These are phyloP conservation scores for Cetonia aurata DNA, from an alignment of 2,888 invertebrate genomes.

Conservation along the genomic window DNA sequence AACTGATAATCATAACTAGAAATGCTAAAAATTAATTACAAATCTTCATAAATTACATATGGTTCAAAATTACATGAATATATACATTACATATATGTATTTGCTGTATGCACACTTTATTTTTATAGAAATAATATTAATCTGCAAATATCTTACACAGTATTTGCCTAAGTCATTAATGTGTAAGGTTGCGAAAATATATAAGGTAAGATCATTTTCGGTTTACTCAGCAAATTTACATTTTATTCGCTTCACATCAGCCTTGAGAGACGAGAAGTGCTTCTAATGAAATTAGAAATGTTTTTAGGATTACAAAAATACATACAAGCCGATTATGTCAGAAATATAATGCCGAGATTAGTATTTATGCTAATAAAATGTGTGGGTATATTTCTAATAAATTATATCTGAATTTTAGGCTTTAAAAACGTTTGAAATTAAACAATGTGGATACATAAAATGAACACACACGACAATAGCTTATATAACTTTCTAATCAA, in stretches of 20 bases:
- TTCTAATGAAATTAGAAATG: conserved; percentile 14
- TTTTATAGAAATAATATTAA: not conserved
- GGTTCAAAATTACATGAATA: not conserved
- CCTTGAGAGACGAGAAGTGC: conserved; percentile 24
- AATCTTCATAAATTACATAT: not conserved
- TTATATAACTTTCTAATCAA: too few relatives aligned
- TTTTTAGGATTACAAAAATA: conserved; percentile 22
- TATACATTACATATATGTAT: too few relatives aligned
- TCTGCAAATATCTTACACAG: not conserved
- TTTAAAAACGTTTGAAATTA: too few relatives aligned
- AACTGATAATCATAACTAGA: conserved; percentile 16
- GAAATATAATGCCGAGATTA: conserved; percentile 1
- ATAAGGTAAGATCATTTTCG: not conserved
- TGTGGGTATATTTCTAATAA: not conserved
- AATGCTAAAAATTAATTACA: not conserved
- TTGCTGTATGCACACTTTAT: not conserved
- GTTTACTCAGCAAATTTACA: conserved; percentile 20
- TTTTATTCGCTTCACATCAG: conserved; percentile 20
- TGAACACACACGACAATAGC: too few relatives aligned
- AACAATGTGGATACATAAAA: too few relatives aligned
- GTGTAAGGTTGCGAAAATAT: not conserved
- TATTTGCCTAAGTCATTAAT: conserved; percentile 3
- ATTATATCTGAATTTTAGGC: too few relatives aligned
- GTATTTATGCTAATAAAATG: not conserved
- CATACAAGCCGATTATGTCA: not conserved